These are phyloP conservation scores for Hedychridium roseum DNA, from an alignment of 2,888 invertebrate species.

Conservation along the genomic window DNA sequence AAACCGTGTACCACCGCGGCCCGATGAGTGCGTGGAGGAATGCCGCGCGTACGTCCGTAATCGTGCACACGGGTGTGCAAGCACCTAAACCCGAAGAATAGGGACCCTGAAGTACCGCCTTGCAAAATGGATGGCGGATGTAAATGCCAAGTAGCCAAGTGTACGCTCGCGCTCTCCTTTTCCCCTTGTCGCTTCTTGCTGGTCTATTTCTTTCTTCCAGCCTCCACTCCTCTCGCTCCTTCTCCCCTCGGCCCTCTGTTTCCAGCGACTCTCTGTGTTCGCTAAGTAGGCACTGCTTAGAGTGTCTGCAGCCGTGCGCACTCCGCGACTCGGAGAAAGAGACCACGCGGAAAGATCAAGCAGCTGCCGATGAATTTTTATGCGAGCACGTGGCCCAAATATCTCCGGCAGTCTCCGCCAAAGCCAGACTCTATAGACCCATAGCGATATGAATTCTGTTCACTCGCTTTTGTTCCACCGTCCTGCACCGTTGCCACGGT, in stretches of 20 bases:
- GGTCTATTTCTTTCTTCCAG: slow-evolving; percentile 3
- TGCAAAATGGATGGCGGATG: slow-evolving; percentile 51
- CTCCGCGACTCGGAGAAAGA: no score
- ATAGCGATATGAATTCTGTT: no score
- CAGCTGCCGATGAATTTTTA: slow-evolving; percentile 43
- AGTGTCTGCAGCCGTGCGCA: slow-evolving; percentile 31
- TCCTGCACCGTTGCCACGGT: no score
- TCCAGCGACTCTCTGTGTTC: slow-evolving; percentile 25
- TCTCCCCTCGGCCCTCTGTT: slow-evolving; percentile 8
- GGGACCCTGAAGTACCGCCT: slow-evolving; percentile 39
- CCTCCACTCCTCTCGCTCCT: slow-evolving; percentile 17
- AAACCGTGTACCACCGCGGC: no score
- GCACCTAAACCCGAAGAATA: slow-evolving; percentile 41
- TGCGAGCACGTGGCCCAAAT: no score
- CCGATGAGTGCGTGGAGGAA: no score
- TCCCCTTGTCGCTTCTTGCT: slow-evolving; percentile 24
- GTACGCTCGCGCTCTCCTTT: slow-evolving; percentile 29
- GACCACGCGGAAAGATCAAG: slow-evolving; percentile 44
- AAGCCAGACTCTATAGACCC: no score
- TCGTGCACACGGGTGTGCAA: slow-evolving; percentile 18
- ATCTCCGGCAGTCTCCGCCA: no score
- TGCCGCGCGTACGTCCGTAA: slow-evolving; percentile 5
- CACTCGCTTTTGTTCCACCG: no score
- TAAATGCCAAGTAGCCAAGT: slow-evolving; percentile 53
- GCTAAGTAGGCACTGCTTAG: slow-evolving; percentile 39